Evolutionary conservation across 2,113 vertebrate genomes (phyloP).

Genomic region (Aspiorhynchus laticeps): DNA sequence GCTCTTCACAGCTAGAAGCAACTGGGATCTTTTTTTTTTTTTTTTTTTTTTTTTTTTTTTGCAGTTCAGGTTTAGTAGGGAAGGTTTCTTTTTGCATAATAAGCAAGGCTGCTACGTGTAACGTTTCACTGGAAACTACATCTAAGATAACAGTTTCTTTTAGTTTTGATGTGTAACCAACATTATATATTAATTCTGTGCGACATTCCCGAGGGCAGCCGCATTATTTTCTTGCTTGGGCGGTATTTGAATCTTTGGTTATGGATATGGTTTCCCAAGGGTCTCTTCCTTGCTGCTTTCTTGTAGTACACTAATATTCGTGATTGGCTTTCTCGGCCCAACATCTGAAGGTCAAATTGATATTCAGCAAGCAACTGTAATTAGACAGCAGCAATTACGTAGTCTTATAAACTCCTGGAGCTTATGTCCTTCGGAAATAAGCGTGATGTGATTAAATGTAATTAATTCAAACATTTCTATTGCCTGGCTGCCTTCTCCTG

Average conservation of each 20-base stretch:
- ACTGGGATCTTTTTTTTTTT: no score
- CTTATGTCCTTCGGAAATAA: conserved; percentile 67
- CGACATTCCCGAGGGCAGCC: conserved; percentile 70
- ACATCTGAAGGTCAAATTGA: conserved; percentile 91
- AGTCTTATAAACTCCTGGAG: conserved; percentile 76
- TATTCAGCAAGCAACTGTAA: conserved; percentile 85
- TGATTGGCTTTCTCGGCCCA: conserved; percentile 87
- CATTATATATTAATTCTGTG: conserved; percentile 70
- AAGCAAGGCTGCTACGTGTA: neutral
- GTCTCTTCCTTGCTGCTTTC: conserved; percentile 82
- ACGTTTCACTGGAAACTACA: neutral
- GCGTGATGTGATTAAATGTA: conserved; percentile 72
- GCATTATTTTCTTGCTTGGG: conserved; percentile 73
- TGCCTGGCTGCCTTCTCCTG: conserved; percentile 23
- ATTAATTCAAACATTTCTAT: conserved; percentile 70
- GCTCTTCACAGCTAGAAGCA: neutral
- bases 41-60: no score
- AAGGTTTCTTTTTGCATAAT: neutral
- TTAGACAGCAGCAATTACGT: conserved; percentile 81
- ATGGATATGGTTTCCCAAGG: conserved; percentile 81
- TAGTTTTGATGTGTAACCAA: conserved; percentile 52
- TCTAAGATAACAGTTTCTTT: neutral
- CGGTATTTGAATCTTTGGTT: conserved; percentile 77
- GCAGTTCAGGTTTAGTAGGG: no score
- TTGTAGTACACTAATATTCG: conserved; percentile 83